These are phyloP conservation scores for Drosophila sulfurigaster DNA, from an alignment of 1,140 invertebrate genomes.

Conservation along the genomic window DNA sequence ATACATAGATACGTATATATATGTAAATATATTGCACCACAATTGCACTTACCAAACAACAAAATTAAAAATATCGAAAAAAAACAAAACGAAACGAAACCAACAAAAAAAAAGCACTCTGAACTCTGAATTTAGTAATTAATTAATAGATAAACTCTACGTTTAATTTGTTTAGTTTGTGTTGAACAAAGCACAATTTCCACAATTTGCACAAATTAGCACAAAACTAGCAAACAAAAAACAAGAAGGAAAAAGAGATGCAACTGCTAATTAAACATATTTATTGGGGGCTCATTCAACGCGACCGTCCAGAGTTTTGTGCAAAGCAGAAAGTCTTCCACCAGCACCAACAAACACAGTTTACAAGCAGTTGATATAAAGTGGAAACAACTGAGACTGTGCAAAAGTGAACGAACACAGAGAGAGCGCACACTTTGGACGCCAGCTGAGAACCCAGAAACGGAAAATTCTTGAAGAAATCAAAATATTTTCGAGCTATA, in stretches of 20 bases:
- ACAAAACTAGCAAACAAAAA: constrained; percentile 21
- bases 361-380: constrained; percentile 11
- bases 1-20: constrained; percentile 37
- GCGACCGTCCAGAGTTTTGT: constrained; percentile 31
- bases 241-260: neutral
- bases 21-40: constrained; percentile 62
- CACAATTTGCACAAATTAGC: constrained; percentile 60
- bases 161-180: constrained; percentile 40
- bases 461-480: constrained; percentile 59
- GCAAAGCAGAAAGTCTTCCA: constrained; percentile 45
- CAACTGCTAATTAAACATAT: constrained; percentile 9
- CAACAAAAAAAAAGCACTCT: constrained; percentile 20
- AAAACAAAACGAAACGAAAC: constrained; percentile 4
- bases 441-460: constrained; percentile 41
- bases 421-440: constrained; percentile 28
- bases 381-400: neutral
- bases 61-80: constrained; percentile 11
- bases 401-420: neutral
- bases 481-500: constrained; percentile 80
- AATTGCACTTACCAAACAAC: constrained; percentile 68
- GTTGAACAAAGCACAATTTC: constrained; percentile 52
- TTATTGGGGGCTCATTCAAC: constrained; percentile 10
- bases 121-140: constrained; percentile 49
- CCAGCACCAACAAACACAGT: constrained; percentile 23
- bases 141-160: constrained; percentile 41